Conservation (phyloP, 2,113 vertebrate species). For the Parus major region DNA sequence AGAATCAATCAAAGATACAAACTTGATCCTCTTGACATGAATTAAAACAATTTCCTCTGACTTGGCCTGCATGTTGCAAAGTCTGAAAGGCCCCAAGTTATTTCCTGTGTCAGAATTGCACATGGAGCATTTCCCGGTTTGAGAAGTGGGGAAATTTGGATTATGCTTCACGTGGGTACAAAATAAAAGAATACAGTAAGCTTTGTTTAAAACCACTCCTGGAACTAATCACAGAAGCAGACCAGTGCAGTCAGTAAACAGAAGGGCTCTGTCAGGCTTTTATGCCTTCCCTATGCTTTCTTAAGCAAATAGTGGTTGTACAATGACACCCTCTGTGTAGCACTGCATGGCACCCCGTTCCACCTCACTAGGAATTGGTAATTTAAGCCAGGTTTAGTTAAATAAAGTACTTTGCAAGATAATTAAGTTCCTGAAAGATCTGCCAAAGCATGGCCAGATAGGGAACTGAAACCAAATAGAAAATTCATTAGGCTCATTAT, state of each 20-base stretch:
- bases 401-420: background rate
- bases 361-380: background rate
- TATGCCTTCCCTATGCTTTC: background rate
- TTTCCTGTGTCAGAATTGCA: background rate
- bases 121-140: background rate
- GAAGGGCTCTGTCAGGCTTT: background rate
- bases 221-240: background rate
- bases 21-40: background rate
- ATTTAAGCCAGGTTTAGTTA: background rate
- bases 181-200: background rate
- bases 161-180: no score
- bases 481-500: background rate
- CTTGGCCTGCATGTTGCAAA: background rate
- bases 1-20: background rate
- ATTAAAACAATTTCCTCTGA: background rate
- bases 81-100: fast-evolving
- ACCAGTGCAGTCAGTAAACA: background rate
- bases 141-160: background rate
- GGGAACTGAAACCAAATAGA: background rate
- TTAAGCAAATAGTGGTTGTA: background rate
- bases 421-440: background rate
- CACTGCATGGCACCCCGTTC: background rate
- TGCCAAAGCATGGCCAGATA: background rate
- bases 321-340: background rate
- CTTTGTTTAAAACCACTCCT: background rate